Base-by-base conservation (phyloP, 2,888 invertebrate species). In the Hofmannophila pseudospretella region DNA sequence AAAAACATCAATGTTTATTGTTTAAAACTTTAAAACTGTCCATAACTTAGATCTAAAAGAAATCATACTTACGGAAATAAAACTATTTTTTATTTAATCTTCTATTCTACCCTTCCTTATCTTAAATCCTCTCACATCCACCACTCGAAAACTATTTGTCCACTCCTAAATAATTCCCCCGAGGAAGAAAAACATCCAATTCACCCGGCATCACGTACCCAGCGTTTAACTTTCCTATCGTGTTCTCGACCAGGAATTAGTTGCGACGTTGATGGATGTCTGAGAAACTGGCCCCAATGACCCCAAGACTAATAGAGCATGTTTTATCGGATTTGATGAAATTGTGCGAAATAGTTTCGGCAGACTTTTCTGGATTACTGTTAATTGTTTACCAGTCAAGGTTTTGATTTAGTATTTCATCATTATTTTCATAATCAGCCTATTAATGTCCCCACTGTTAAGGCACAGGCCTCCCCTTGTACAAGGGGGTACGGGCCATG, bases 81-180 rank as follows among this genome's bases (percentile, higher is more conserved):
- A 12, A 7, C 26, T 9, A 2, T 34, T n/a, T 19, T 33, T 22
- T 31, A 41, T 31, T 23, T 34, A 41, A 32, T 37, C 20, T 27
- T n/a, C 5, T 32, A 23, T 23, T 26, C 34, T 19, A 7, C 49
- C 16, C 16, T 16, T 16, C 16, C 16, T 51, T 54, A 57, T 55
- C 55, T 51, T 48, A 46, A 56, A 59, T 56, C 59, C 59, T 59
- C 59, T 56, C 54, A 53, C 52, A 59, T 55, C 53, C 54, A 47
- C 61, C 55, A 49, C 61, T 61, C 58, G 54, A 61, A 57, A 67
- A 69, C 71, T 74, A 68, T 74, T 74, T 74, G 74, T 72, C 66
- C 69, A 47, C 49, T 62, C 60, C 65, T 61, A 67, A 70, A 71
- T 67, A 70, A 69, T 71, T 61, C 64, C 42, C 44, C 36, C 34